These are phyloP conservation scores for Asobara japonica DNA, from an alignment of 1,140 invertebrate genomes.

Conservation along the genomic window DNA sequence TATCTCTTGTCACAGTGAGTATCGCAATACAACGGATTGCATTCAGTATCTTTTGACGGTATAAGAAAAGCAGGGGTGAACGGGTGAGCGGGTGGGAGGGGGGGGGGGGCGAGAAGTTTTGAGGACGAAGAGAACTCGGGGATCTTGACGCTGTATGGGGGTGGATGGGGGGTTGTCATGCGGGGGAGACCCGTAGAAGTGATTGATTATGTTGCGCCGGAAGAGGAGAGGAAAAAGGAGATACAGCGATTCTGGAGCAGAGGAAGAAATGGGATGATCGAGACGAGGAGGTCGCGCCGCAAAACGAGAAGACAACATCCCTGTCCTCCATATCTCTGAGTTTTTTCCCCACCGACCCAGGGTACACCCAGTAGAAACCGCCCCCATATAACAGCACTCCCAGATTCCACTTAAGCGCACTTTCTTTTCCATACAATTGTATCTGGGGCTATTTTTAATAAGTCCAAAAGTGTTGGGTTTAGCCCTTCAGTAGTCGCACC, in stretches of 20 bases:
- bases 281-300: conserved; percentile 56
- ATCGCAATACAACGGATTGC: conserved; percentile 13
- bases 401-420: conserved; percentile 52
- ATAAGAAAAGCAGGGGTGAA: not conserved
- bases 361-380: conserved; percentile 13
- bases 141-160: conserved; percentile 45
- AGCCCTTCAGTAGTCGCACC: too few relatives aligned
- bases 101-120: conserved; percentile 24
- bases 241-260: conserved; percentile 33
- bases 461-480: too few relatives aligned
- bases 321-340: conserved; percentile 23
- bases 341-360: not conserved
- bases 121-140: conserved; percentile 47
- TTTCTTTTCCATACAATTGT: too few relatives aligned
- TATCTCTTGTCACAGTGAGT: conserved; percentile 13
- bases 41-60: conserved; percentile 16
- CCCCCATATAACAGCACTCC: conserved; percentile 34
- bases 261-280: conserved; percentile 50
- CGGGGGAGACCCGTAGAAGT: conserved; percentile 60
- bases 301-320: conserved; percentile 55
- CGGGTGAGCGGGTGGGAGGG: not conserved
- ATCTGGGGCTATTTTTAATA: too few relatives aligned
- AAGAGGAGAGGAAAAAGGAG: conserved; percentile 54
- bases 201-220: conserved; percentile 67
- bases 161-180: conserved; percentile 59